Conservation (phyloP, 2,888 invertebrate species). For the Eretmocerus hayati region DNA sequence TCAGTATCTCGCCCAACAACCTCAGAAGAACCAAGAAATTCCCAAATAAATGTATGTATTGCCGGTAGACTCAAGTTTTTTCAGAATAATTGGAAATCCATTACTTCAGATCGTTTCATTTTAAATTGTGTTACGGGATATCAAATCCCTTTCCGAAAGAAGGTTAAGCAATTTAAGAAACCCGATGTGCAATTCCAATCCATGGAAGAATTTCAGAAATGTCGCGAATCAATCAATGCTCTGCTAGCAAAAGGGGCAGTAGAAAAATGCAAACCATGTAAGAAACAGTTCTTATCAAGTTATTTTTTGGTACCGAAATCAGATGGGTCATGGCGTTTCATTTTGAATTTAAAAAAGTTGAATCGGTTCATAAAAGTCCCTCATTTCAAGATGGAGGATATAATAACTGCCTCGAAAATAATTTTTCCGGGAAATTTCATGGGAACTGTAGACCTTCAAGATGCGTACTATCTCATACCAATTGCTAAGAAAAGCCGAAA, state of each 20-base stretch:
- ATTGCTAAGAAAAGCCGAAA: not conserved
- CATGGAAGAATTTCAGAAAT: too few species aligned
- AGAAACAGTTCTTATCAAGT: not conserved
- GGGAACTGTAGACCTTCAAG: not conserved
- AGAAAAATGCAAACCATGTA: not conserved
- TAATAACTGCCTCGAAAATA: not conserved
- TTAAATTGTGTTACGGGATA: not conserved
- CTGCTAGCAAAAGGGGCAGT: not conserved
- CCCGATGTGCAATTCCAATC: too few species aligned
- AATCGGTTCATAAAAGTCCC: not conserved
- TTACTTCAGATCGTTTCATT: not conserved
- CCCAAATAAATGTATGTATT: constrained; percentile 8
- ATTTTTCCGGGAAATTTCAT: not conserved
- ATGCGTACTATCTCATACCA: too few species aligned
- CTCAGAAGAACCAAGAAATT: not conserved
- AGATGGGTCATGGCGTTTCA: not conserved
- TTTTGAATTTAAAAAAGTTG: not conserved
- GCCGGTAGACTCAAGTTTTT: not conserved
- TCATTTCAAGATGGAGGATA: not conserved
- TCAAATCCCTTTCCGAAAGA: not conserved
- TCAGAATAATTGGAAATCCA: not conserved
- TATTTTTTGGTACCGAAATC: not conserved
- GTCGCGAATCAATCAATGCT: not conserved
- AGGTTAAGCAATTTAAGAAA: too few species aligned
- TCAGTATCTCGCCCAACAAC: not conserved